Percentiles rank a stretch among this genome's conserved stretches.
These are phyloP conservation scores for Geopemphigus sp. DNA, from an alignment of 1,140 invertebrate genomes.

Conservation along the genomic window DNA sequence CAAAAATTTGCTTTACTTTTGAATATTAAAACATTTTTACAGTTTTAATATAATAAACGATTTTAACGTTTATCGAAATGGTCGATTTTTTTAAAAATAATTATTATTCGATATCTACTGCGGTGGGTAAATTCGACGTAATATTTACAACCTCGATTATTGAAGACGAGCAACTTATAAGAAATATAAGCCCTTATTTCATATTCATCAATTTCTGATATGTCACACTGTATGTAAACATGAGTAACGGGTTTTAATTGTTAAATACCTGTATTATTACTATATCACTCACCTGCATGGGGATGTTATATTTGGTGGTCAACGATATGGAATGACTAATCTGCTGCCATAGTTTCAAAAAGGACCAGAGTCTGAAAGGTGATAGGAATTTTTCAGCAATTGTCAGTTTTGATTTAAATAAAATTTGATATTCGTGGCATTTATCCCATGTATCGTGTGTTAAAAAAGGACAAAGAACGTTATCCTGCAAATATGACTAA, in stretches of 20 bases:
- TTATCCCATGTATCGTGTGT: too few relatives aligned
- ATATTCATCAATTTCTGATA: too few relatives aligned
- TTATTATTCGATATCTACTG: not conserved
- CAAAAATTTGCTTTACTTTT: not conserved
- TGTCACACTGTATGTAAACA: not conserved
- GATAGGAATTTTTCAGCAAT: slow-evolving; percentile 21
- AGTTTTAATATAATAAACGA: not conserved
- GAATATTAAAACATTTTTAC: not conserved
- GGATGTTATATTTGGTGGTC: slow-evolving; percentile 1
- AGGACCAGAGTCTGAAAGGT: not conserved
- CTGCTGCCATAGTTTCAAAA: slow-evolving; percentile 10
- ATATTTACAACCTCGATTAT: not conserved
- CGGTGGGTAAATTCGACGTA: not conserved
- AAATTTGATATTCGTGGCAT: too few relatives aligned
- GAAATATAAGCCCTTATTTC: not conserved
- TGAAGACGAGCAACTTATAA: not conserved
- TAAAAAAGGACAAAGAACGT: too few relatives aligned
- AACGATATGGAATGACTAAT: slow-evolving; percentile 2
- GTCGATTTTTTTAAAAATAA: not conserved
- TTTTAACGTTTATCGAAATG: not conserved
- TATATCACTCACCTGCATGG: slow-evolving; percentile 15
- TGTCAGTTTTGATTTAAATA: not conserved
- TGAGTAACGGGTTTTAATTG: not conserved
- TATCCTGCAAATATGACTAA: too few relatives aligned
- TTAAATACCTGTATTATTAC: too few relatives aligned